Percentiles rank a stretch among this genome's conserved stretches.
phyloP scores from a whole-genome alignment of 1,140 invertebrate genomes.

The Drosophila cardini region DNA sequence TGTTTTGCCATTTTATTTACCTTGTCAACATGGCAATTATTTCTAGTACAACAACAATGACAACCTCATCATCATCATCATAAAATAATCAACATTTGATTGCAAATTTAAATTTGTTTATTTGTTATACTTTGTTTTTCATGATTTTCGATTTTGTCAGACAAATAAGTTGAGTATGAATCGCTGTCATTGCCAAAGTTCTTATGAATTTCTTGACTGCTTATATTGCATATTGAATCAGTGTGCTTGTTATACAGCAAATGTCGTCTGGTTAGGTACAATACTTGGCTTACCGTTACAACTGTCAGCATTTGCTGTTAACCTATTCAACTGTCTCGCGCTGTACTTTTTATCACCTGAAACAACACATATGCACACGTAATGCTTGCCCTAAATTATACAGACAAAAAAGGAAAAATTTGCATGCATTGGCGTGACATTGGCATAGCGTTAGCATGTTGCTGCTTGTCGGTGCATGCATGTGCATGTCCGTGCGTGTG shows the following conservation, averaged over 20 bases:
- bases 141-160: not conserved
- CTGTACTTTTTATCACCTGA: not conserved
- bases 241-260: not conserved
- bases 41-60: conserved; percentile 1
- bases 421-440: conserved; percentile 38
- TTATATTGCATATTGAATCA: not conserved
- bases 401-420: conserved; percentile 24
- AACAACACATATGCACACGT: no score
- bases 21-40: conserved; percentile 70
- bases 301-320: conserved; percentile 1
- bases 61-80: not conserved
- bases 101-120: conserved; percentile 20
- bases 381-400: conserved; percentile 18
- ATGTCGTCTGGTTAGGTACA: conserved; percentile 1
- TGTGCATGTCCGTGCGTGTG: not conserved
- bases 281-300: not conserved
- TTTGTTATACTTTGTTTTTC: not conserved
- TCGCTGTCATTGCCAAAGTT: conserved; percentile 35
- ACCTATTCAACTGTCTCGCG: conserved; percentile 28
- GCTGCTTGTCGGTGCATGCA: conserved; percentile 20
- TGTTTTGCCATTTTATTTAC: conserved; percentile 55
- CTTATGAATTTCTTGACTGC: conserved; percentile 5
- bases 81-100: conserved; percentile 17
- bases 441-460: conserved; percentile 27
- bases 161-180: conserved; percentile 21